phyloP scores from a whole-genome alignment of 2,888 invertebrate species.

The Cephus sareptanus region DNA sequence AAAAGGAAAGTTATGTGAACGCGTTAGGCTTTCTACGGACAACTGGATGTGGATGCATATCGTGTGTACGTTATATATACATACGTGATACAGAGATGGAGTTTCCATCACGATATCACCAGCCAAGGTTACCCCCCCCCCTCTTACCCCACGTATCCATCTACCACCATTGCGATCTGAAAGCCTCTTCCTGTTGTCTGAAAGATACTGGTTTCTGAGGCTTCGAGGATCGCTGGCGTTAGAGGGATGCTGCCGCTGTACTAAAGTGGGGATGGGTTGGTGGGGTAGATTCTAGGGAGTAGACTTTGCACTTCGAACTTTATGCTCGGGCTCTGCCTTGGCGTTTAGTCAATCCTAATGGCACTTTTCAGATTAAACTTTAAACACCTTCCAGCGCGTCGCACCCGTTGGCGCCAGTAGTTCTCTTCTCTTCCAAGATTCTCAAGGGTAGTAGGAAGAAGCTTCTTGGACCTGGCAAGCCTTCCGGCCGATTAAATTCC shows the following conservation, averaged over 20 bases:
- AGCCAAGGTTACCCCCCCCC: not conserved
- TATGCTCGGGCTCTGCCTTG: slow-evolving; percentile 38
- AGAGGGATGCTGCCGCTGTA: slow-evolving; percentile 4
- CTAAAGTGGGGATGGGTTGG: slow-evolving; percentile 24
- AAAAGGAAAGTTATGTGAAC: not conserved
- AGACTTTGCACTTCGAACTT: slow-evolving; percentile 61
- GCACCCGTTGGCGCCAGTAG: not conserved
- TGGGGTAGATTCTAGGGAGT: slow-evolving; percentile 30
- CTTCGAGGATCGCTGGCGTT: slow-evolving; percentile 32
- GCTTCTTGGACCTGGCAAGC: not conserved
- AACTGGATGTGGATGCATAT: not conserved
- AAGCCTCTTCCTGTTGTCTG: slow-evolving; percentile 62
- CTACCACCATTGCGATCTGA: slow-evolving; percentile 36
- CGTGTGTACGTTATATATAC: not conserved
- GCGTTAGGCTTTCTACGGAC: not conserved
- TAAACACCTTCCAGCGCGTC: slow-evolving; percentile 9
- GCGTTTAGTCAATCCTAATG: slow-evolving; percentile 56
- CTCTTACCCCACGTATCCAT: slow-evolving; percentile 7
- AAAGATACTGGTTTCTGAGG: slow-evolving; percentile 40
- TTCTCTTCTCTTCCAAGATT: not conserved
- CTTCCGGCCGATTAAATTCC: not conserved
- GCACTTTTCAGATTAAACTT: slow-evolving; percentile 58
- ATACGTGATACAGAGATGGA: not conserved
- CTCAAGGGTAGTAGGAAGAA: not conserved
- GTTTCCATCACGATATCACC: not conserved